Conservation (phyloP, 2,888 invertebrate species). For the Ectobius pallidus region DNA sequence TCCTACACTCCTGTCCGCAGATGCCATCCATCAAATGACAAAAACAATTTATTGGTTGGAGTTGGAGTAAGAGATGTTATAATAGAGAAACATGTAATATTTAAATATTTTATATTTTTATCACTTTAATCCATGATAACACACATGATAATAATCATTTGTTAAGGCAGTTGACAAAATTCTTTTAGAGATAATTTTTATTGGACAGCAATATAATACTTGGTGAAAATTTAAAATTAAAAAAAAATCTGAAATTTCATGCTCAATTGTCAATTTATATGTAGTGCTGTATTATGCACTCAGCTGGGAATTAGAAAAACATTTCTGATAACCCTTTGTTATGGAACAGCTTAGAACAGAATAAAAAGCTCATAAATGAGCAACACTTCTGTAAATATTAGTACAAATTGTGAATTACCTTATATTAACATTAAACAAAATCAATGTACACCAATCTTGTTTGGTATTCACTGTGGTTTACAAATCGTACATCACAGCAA, state of each 20-base stretch:
- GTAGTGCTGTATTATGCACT: neutral
- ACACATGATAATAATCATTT: constrained; percentile 8
- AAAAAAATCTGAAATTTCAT: constrained; percentile 13
- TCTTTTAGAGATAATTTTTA: constrained; percentile 5
- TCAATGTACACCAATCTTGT: neutral
- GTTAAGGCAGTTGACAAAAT: constrained; percentile 17
- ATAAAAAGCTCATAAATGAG: neutral
- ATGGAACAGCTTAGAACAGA: neutral
- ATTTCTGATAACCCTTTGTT: neutral
- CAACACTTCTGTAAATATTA: neutral
- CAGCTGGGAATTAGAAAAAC: neutral
- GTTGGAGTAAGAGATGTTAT: too few relatives aligned
- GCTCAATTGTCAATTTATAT: neutral
- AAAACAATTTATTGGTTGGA: too few relatives aligned
- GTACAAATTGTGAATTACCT: neutral
- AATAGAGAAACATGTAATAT: too few relatives aligned
- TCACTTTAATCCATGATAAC: constrained; percentile 14
- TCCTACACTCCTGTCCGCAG: too few relatives aligned
- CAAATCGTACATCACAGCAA: neutral
- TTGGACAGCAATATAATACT: constrained; percentile 13
- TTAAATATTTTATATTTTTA: constrained; percentile 14
- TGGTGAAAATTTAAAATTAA: neutral
- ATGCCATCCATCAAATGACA: too few relatives aligned
- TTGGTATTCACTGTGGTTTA: too few relatives aligned
- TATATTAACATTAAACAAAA: neutral